Base-by-base conservation (phyloP, 2,888 invertebrate species). In the Dorcus hopei region DNA sequence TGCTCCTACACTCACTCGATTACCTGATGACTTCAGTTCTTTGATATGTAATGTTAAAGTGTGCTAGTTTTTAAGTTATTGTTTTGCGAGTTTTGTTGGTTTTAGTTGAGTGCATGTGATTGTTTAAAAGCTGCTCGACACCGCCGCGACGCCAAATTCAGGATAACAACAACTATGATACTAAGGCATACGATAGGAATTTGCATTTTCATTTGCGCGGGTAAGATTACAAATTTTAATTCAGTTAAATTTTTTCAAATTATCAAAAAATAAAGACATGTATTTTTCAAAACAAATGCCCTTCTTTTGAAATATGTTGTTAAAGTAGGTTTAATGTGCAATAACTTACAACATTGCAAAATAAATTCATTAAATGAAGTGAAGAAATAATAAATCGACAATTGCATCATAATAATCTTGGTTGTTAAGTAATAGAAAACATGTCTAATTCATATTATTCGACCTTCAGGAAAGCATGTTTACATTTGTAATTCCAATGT, bases 121-220 rank as follows among this genome's bases (percentile, higher is more conserved):
- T 33, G 38, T 49, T 33, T 33, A 33, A 14, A 14, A 33, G 6
- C 26, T 33, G 26, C 26, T 33, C 19, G n/a, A 42, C 42, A 14
- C 45, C 45, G 45, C 45, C 45, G 45, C 16, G 14, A 45, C 45
- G 23, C 45, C 45, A 19, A 38, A 11, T 33, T 33, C 14, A 11
- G 49, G 49, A 49, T 49, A 38, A 38, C n/a, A 16, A 54, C 39
- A 49, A 61, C 52, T 49, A 65, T 65, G 65, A 61, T 66, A 54
- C 54, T 64, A 61, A 60, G 52, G 53, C 49, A 57, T 38, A 54
- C 64, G 40, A 52, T 61, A 42, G 66, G 66, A 52, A 63, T 66
- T 57, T 63, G 64, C 42, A 57, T 66, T 53, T 60, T 66, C 54
- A 58, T 64, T 53, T 64, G 61, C 52, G 47, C 61, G 63, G 66